Percentiles rank a stretch among this genome's conserved stretches.
These are phyloP conservation scores for Limanda limanda DNA, from an alignment of 2,113 vertebrate species.

Conservation along the genomic window DNA sequence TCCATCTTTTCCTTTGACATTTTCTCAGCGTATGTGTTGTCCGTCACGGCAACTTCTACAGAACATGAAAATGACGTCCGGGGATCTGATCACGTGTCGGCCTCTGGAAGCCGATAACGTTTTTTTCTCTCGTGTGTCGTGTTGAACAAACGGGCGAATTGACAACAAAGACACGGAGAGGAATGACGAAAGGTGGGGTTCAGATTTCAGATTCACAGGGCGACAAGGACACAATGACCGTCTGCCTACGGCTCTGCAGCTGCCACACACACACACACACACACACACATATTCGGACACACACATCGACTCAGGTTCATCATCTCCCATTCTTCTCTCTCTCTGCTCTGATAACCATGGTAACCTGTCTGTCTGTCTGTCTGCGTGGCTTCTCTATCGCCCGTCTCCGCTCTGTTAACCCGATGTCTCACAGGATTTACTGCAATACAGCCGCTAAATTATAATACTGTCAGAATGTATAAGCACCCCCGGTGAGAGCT, in stretches of 20 bases:
- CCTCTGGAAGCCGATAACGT: slow-evolving; percentile 7
- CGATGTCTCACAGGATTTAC: slow-evolving; percentile 61
- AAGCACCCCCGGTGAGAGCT: slow-evolving; percentile 7
- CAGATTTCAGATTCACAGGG: slow-evolving; percentile 64
- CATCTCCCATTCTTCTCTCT: slow-evolving; percentile 61
- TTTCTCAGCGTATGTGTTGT: no score
- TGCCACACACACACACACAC: slow-evolving; percentile 30
- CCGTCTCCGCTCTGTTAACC: slow-evolving; percentile 69
- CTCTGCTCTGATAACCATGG: slow-evolving; percentile 74
- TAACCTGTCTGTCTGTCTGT: slow-evolving; percentile 51
- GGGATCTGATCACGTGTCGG: not conserved
- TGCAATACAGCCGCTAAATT: slow-evolving; percentile 48
- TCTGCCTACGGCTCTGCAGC: slow-evolving; percentile 49
- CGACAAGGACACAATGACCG: slow-evolving; percentile 66
- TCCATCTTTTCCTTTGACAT: no score
- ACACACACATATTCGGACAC: slow-evolving; percentile 40
- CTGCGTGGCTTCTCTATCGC: slow-evolving; percentile 25
- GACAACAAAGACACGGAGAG: slow-evolving; percentile 28
- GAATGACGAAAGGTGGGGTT: slow-evolving; percentile 32
- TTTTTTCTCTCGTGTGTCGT: slow-evolving; percentile 36
- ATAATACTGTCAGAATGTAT: slow-evolving; percentile 44
- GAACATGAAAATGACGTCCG: slow-evolving; percentile 9
- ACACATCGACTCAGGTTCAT: slow-evolving; percentile 42
- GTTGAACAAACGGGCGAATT: slow-evolving; percentile 43
- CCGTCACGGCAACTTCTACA: not conserved